phyloP scores from a whole-genome alignment of 2,797 vertebrate species.

The Tragopan temminckii region DNA sequence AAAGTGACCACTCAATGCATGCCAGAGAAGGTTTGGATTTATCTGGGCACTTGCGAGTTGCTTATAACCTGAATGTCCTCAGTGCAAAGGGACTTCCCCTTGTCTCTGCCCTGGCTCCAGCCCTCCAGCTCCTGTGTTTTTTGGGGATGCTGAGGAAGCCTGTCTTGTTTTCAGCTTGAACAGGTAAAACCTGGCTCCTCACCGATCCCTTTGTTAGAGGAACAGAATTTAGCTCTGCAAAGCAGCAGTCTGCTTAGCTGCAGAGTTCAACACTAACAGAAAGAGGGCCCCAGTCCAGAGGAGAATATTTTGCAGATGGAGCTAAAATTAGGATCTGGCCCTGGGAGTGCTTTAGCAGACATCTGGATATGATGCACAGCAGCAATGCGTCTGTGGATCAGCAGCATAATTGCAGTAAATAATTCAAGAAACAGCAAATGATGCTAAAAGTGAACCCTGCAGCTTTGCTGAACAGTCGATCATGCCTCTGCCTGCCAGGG shows the following conservation, averaged over 20 bases:
- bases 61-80: too few species aligned
- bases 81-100: neutral
- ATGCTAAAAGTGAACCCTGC: constrained; percentile 11
- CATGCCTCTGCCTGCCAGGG: fast-evolving
- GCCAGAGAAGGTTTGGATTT: too few species aligned
- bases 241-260: neutral
- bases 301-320: constrained; percentile 1
- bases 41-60: too few species aligned
- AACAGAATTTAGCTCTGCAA: neutral
- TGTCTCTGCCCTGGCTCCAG: neutral
- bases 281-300: neutral
- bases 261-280: neutral
- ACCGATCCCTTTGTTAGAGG: neutral
- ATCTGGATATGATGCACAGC: constrained; percentile 18
- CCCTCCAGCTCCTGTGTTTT: neutral
- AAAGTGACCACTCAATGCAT: neutral
- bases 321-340: constrained; percentile 44
- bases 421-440: constrained; percentile 37
- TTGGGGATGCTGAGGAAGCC: neutral
- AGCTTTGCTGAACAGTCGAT: neutral
- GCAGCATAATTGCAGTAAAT: constrained; percentile 40
- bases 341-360: neutral
- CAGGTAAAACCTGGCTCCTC: neutral
- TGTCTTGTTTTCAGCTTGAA: neutral
- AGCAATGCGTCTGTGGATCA: constrained; percentile 19